A percentile compares a stretch with the other conserved stretches of the same genome.
Conservation (phyloP, 1,140 invertebrate genomes). For the Hormaphis cornu region DNA sequence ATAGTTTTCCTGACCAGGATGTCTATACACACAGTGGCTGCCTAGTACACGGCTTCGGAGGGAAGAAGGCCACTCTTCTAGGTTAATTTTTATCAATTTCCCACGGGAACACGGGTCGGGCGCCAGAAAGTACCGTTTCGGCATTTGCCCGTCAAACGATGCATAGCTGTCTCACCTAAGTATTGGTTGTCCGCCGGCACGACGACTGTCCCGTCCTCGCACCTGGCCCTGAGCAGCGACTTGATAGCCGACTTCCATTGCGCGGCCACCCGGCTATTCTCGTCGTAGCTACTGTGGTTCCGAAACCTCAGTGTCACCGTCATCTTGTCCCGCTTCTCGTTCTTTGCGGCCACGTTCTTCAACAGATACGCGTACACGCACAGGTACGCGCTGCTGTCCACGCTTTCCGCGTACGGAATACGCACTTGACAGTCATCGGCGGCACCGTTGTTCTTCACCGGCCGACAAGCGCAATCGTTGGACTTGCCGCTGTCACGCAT, state of each 20-base stretch:
- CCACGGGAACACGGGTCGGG: no score
- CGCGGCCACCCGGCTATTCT: conserved; percentile 72
- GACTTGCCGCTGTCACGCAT: conserved; percentile 9
- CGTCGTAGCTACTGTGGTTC: conserved; percentile 69
- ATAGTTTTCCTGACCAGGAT: no score
- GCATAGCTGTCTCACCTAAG: not conserved
- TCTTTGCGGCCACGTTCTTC: conserved; percentile 59
- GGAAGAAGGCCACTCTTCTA: no score
- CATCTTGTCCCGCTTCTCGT: conserved; percentile 58
- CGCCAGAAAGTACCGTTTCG: no score
- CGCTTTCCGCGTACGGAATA: not conserved
- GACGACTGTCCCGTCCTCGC: not conserved
- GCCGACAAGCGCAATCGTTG: not conserved
- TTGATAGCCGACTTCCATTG: conserved; percentile 70
- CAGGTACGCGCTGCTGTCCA: conserved; percentile 59
- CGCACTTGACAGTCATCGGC: not conserved
- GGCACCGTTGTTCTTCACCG: not conserved
- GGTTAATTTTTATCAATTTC: no score
- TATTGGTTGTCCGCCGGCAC: not conserved
- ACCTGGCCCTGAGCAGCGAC: conserved; percentile 51
- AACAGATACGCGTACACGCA: conserved; percentile 77
- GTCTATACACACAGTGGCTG: no score
- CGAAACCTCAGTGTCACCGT: conserved; percentile 70
- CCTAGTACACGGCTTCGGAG: no score
- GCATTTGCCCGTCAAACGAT: not conserved